These are phyloP conservation scores for Calycopis cecrops DNA, from an alignment of 1,140 invertebrate genomes.

Conservation along the genomic window DNA sequence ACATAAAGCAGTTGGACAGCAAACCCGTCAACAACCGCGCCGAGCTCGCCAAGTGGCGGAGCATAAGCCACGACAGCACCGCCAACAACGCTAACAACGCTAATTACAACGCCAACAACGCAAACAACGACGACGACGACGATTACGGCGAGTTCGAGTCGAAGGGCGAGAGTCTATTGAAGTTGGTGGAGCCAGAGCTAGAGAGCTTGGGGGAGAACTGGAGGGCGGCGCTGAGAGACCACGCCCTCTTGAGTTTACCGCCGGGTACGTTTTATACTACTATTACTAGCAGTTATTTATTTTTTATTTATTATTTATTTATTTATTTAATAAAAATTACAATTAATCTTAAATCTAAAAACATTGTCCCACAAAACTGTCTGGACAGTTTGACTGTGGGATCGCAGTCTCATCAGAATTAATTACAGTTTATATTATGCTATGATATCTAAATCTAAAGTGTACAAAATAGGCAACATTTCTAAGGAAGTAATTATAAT, in stretches of 20 bases:
- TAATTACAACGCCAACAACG: background rate
- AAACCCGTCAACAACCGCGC: slow-evolving; percentile 53
- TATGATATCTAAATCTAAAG: too few species aligned
- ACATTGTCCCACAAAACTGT: too few species aligned
- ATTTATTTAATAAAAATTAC: too few species aligned
- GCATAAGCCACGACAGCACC: slow-evolving; percentile 47
- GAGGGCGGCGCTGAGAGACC: slow-evolving; percentile 95
- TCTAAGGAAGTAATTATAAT: too few species aligned
- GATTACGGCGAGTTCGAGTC: slow-evolving; percentile 84
- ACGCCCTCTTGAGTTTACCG: slow-evolving; percentile 95
- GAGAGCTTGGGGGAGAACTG: slow-evolving; percentile 94
- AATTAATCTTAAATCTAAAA: too few species aligned
- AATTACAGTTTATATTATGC: too few species aligned
- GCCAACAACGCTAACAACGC: slow-evolving; percentile 43
- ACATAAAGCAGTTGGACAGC: slow-evolving; percentile 65
- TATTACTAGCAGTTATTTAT: slow-evolving; percentile 7
- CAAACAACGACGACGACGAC: slow-evolving; percentile 72
- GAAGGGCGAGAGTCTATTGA: slow-evolving; percentile 88
- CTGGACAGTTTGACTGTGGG: too few species aligned
- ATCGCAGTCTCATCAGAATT: too few species aligned
- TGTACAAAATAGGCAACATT: too few species aligned
- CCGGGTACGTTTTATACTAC: slow-evolving; percentile 75
- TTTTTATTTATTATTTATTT: too few species aligned
- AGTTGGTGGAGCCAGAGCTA: slow-evolving; percentile 95
- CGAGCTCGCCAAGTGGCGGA: slow-evolving; percentile 56